phyloP scores from a whole-genome alignment of 2,888 invertebrate species.

The Galeruca laticollis region DNA sequence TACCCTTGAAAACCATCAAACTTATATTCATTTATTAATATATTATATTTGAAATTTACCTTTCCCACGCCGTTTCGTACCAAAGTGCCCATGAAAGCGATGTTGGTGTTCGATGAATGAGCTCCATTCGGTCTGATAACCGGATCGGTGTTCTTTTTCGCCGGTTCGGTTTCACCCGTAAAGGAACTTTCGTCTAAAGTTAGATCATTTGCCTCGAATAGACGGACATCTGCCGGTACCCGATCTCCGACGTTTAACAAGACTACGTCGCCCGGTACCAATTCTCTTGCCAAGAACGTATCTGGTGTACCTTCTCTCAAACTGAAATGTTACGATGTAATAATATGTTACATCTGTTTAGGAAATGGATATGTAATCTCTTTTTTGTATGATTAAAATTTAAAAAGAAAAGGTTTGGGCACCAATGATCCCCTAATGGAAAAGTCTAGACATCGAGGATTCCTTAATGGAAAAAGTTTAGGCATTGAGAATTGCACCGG shows the following conservation, averaged over 20 bases:
- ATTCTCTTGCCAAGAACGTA: slow-evolving; percentile 91
- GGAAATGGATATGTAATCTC: too few species aligned
- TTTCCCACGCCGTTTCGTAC: slow-evolving; percentile 96
- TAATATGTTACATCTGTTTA: too few species aligned
- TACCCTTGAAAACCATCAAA: slow-evolving; percentile 74
- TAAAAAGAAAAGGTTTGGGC: too few species aligned
- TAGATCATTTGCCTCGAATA: slow-evolving; percentile 93
- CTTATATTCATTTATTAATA: not conserved
- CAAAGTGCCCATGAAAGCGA: slow-evolving; percentile 98
- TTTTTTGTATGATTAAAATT: too few species aligned
- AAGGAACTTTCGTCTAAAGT: slow-evolving; percentile 98
- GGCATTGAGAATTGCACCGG: too few species aligned
- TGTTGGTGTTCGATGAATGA: slow-evolving; percentile 82
- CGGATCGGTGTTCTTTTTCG: slow-evolving; percentile 79
- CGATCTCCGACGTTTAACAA: slow-evolving; percentile 93
- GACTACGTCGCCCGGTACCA: slow-evolving; percentile 98
- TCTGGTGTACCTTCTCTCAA: slow-evolving; percentile 88
- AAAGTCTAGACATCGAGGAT: too few species aligned
- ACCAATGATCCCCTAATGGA: too few species aligned
- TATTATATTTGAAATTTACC: too few species aligned
- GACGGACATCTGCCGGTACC: slow-evolving; percentile 95
- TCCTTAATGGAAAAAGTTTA: too few species aligned
- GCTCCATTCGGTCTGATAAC: slow-evolving; percentile 70
- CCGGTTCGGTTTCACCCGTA: slow-evolving; percentile 98
- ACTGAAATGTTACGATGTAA: slow-evolving; percentile 66